Evolutionary conservation across 92 coral and sea anemone species (phyloP), one percentile per base, ranked within the genome.

Genomic region (Porites rus): DNA sequence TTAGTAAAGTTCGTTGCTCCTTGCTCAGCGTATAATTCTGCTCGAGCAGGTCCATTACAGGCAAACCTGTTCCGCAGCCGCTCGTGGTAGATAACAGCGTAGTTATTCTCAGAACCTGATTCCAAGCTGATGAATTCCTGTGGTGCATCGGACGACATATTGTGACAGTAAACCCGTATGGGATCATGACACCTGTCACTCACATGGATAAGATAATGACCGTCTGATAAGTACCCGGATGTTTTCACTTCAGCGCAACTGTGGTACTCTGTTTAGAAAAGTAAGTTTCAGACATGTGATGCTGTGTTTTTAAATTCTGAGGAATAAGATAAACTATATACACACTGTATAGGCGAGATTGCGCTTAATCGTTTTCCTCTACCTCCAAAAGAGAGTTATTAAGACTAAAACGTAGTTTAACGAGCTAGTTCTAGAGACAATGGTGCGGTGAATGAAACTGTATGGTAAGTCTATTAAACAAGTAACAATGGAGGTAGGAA

Each of bases 21-120:
- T 28, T 88, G 92, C 67, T 92, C 94, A 20, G 87, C 92, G 88
- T 97, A 97, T 52, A 90, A 22, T 31, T 93, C 89, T 22, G 76
- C 51, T 84, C 89, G 80, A 63, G 83, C 90, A 67, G 79, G 90
- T 31, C 99, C 99, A 62, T 86, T 91, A 84, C 99, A 97, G 64
- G 94, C 94, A 90, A 91, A 97, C 77, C 99, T 91, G 65, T 94
- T 86, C 76, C 79, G 92, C 3, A 97, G 82, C 75, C 97, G 93
- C 88, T 91, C 80, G 51, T 85, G 93, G 84, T 88, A 92, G 53
- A 97, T 91, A 43, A 89, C 74, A 62, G 98, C 99, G 81, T 59
- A 97, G 95, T 97, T 97, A 78, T 93, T 92, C 38, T 80, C 85
- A 65, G 88, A 78, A 2, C 99, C 99, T 56, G 97, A 76, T 51